A percentile compares a stretch with the other conserved stretches of the same genome.
Evolutionary conservation across 2,888 invertebrate genomes (phyloP).

Genomic region (Plemyria rubiginata): DNA sequence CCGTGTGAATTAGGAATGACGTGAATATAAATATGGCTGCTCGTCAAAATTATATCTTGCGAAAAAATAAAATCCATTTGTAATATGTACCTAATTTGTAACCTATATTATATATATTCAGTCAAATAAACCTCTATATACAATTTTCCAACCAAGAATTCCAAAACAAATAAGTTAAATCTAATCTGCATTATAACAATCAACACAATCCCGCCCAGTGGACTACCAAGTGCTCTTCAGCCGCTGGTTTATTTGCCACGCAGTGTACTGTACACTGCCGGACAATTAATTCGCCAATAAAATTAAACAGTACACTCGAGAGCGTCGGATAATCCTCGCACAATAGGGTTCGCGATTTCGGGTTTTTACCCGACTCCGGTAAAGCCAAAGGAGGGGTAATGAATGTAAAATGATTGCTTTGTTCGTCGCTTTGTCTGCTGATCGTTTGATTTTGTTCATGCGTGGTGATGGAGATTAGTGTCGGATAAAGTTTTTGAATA

Average conservation of each 20-base stretch:
- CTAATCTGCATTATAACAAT: conserved; percentile 25
- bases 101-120: too few relatives aligned
- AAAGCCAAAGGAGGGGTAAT: conserved; percentile 36
- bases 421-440: conserved; percentile 30
- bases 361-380: conserved; percentile 39
- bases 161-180: conserved; percentile 12
- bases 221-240: conserved; percentile 41
- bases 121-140: neutral
- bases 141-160: conserved; percentile 2
- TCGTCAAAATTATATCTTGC: too few relatives aligned
- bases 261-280: conserved; percentile 53
- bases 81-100: too few relatives aligned
- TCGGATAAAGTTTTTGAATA: conserved; percentile 30
- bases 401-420: conserved; percentile 36
- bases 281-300: conserved; percentile 78
- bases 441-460: conserved; percentile 37
- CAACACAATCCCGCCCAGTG: conserved; percentile 38
- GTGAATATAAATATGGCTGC: too few relatives aligned
- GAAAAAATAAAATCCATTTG: too few relatives aligned
- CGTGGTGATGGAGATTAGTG: conserved; percentile 33
- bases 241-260: conserved; percentile 60
- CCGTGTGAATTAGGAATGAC: too few relatives aligned
- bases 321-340: conserved; percentile 55
- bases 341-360: conserved; percentile 47
- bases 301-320: conserved; percentile 67